A percentile compares a stretch with the other conserved stretches of the same genome.
phyloP scores from a whole-genome alignment of 2,888 invertebrate genomes.

The Oasisia sp. region DNA sequence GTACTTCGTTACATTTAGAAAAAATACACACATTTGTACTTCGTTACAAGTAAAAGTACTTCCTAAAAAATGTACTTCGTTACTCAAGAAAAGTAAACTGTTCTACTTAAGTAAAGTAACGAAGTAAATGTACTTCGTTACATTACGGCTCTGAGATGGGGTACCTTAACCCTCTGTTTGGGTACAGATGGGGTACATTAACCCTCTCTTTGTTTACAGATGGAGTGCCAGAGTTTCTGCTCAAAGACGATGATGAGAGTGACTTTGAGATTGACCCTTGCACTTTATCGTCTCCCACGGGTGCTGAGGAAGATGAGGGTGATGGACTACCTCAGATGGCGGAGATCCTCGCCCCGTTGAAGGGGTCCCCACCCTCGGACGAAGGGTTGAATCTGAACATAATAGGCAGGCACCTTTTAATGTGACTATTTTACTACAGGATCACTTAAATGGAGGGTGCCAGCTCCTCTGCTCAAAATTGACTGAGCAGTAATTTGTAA shows the following conservation, averaged over 20 bases:
- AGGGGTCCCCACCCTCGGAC: not conserved
- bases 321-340: conserved; percentile 26
- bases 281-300: conserved; percentile 45
- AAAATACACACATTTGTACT: too few relatives aligned
- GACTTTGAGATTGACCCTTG: conserved; percentile 63
- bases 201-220: conserved; percentile 23
- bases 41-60: too few relatives aligned
- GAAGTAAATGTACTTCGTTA: too few relatives aligned
- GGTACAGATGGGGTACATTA: not conserved
- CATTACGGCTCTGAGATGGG: too few relatives aligned
- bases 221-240: conserved; percentile 37
- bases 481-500: too few relatives aligned
- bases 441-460: too few relatives aligned
- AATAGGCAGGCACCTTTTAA: not conserved
- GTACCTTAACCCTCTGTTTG: too few relatives aligned
- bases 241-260: conserved; percentile 47
- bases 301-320: not conserved
- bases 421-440: not conserved
- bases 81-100: too few relatives aligned
- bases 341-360: conserved; percentile 22
- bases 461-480: too few relatives aligned
- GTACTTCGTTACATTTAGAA: too few relatives aligned
- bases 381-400: not conserved
- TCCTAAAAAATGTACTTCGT: too few relatives aligned
- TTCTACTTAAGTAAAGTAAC: too few relatives aligned